Conservation (phyloP, 2,113 vertebrate species). For the Chrysochloris asiatica region DNA sequence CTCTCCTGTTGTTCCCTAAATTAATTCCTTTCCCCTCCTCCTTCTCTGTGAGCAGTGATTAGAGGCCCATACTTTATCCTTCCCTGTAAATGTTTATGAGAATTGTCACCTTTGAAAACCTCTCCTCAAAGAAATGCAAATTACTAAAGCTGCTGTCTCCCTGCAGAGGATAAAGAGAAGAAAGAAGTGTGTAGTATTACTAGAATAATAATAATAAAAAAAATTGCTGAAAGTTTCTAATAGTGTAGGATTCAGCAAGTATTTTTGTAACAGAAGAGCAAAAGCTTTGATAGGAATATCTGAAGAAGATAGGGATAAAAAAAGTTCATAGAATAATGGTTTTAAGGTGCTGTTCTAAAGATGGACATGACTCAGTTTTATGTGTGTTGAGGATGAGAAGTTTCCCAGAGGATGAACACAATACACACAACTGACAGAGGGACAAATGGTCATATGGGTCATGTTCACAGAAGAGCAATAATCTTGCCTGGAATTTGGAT, state of each 20-base stretch:
- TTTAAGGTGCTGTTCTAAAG: not conserved
- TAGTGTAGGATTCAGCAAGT: not conserved
- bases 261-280: not conserved
- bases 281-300: not conserved
- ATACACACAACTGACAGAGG: rapidly evolving
- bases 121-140: not conserved
- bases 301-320: not conserved
- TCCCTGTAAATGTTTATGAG: slow-evolving; percentile 1
- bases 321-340: not conserved
- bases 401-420: rapidly evolving
- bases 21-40: not conserved
- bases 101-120: not conserved
- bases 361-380: not conserved
- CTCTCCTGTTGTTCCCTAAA: not conserved
- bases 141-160: not conserved
- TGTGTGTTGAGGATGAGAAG: rapidly evolving
- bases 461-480: not conserved
- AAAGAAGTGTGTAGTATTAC: not conserved
- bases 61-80: not conserved
- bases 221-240: not conserved
- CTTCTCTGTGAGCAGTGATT: not conserved
- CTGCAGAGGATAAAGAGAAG: not conserved
- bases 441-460: not conserved
- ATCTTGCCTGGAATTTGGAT: not conserved
- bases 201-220: not conserved